Evolutionary conservation across 2,888 invertebrate genomes (phyloP).

Genomic region (Ennomos quercinarius): DNA sequence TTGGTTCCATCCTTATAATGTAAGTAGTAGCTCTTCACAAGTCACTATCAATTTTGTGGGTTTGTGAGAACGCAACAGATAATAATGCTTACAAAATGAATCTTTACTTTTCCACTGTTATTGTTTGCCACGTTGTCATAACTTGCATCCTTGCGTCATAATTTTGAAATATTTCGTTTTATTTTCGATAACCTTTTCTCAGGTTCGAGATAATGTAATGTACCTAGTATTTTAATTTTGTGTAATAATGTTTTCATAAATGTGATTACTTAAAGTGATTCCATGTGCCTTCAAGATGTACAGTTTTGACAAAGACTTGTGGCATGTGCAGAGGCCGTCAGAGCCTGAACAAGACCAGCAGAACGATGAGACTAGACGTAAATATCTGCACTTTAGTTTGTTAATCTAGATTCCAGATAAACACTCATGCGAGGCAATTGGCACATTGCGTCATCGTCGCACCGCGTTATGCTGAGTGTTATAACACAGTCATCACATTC

Average conservation of each 20-base stretch:
- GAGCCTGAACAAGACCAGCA: constrained; percentile 46
- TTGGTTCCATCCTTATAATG: too few species aligned
- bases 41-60: constrained; percentile 12
- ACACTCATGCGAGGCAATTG: too few species aligned
- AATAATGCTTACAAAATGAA: background rate
- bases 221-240: background rate
- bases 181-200: constrained; percentile 31
- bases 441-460: too few species aligned
- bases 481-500: too few species aligned
- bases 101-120: constrained; percentile 19
- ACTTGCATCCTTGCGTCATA: constrained; percentile 28
- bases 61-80: background rate
- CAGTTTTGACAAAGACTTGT: constrained; percentile 79
- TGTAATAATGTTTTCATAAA: constrained; percentile 1
- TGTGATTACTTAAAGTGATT: constrained; percentile 17
- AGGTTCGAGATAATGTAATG: constrained; percentile 21
- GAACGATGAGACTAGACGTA: constrained; percentile 52
- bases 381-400: constrained; percentile 5
- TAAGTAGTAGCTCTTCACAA: background rate
- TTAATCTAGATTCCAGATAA: background rate
- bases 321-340: constrained; percentile 74
- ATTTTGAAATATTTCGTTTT: constrained; percentile 15
- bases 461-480: too few species aligned
- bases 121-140: constrained; percentile 29
- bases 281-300: constrained; percentile 59